Percentiles rank a stretch among this genome's conserved stretches.
phyloP scores from a whole-genome alignment of 92 coral and sea anemone species.

The Actinostola sp. region DNA sequence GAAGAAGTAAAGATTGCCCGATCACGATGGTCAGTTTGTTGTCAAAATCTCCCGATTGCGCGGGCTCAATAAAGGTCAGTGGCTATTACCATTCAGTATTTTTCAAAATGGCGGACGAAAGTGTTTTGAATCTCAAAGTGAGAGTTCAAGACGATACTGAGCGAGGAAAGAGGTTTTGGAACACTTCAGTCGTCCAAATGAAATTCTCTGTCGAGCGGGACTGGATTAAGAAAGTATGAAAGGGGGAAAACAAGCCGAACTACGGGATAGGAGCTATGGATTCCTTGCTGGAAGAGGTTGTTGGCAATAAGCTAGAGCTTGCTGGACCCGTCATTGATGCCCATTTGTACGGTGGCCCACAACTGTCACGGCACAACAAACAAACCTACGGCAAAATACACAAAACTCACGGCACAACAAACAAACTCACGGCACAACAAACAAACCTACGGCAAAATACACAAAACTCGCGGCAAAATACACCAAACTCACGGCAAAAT shows the following conservation, averaged over 20 bases:
- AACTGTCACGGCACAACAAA: too few species aligned
- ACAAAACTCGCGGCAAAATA: too few species aligned
- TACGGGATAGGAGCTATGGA: constrained; percentile 47
- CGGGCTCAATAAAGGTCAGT: constrained; percentile 31
- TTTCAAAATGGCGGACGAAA: constrained; percentile 4
- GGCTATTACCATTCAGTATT: neutral
- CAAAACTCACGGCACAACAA: too few species aligned
- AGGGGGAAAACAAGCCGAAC: constrained; percentile 32
- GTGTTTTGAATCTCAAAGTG: constrained; percentile 17
- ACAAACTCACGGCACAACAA: too few species aligned
- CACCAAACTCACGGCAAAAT: too few species aligned
- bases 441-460: too few species aligned
- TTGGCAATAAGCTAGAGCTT: constrained; percentile 53
- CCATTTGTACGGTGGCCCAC: too few species aligned
- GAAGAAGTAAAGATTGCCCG: too few species aligned
- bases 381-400: too few species aligned
- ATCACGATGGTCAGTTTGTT: constrained; percentile 46
- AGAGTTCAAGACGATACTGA: constrained; percentile 38
- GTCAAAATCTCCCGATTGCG: constrained; percentile 21
- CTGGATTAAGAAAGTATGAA: constrained; percentile 31
- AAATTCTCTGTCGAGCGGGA: constrained; percentile 29
- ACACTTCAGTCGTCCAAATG: constrained; percentile 31
- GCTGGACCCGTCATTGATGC: constrained; percentile 43
- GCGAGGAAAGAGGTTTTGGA: constrained; percentile 36
- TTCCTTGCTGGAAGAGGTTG: constrained; percentile 31